These are phyloP conservation scores for Ianthella basta DNA, from an alignment of 37 sponge, comb jelly and placozoan species.

Conservation along the genomic window DNA sequence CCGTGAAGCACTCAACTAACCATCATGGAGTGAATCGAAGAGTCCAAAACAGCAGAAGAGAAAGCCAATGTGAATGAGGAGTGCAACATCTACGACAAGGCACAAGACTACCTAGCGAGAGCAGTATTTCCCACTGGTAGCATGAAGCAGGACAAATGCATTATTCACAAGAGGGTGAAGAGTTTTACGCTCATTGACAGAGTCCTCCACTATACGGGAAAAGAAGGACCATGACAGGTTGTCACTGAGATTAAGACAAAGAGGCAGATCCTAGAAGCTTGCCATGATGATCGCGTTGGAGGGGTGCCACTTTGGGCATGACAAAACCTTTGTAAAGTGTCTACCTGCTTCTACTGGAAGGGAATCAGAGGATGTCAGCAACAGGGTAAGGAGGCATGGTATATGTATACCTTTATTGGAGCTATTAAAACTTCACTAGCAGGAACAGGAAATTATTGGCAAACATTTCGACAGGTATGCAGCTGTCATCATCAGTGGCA, in stretches of 20 bases:
- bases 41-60: no score
- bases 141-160: background rate
- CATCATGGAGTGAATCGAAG: no score
- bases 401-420: background rate
- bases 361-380: conserved; percentile 29
- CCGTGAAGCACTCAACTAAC: no score
- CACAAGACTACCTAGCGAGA: background rate
- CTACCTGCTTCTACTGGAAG: conserved; percentile 34
- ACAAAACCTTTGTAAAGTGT: conserved; percentile 12
- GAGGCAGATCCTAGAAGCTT: no score
- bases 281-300: conserved; percentile 13
- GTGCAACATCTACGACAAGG: background rate
- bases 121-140: background rate
- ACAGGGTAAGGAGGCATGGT: background rate
- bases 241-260: background rate
- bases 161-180: no score
- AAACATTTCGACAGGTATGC: no score
- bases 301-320: conserved; percentile 25
- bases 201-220: no score
- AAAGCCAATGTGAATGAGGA: background rate
- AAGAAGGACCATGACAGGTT: no score
- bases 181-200: no score
- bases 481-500: no score
- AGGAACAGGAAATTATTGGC: no score
- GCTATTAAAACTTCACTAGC: no score